Percentiles rank a stretch among this genome's conserved stretches.
Conservation (phyloP, 92 coral and sea anemone species). For the Siderastrea siderea region DNA sequence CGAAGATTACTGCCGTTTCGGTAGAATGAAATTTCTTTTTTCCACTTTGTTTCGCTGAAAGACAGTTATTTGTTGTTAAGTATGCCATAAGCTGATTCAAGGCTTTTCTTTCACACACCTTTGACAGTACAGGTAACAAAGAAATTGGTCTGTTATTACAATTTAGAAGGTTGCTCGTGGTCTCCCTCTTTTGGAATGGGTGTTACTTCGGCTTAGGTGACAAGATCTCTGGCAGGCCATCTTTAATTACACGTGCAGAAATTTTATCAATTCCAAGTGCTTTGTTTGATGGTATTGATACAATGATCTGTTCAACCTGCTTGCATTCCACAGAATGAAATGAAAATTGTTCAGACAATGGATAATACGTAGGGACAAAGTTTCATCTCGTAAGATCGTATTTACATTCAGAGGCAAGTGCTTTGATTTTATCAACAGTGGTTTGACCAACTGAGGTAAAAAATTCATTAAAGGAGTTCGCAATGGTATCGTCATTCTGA, state of each 20-base stretch:
- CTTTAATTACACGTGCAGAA: slow-evolving; percentile 29
- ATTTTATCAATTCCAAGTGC: slow-evolving; percentile 39
- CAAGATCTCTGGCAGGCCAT: slow-evolving; percentile 7
- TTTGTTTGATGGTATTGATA: slow-evolving; percentile 23
- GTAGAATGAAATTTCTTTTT: too few relatives aligned
- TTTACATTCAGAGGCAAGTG: slow-evolving; percentile 30
- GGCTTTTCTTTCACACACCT: background rate
- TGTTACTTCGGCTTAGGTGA: background rate
- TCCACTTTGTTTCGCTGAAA: too few relatives aligned
- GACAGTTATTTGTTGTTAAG: too few relatives aligned
- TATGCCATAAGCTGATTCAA: too few relatives aligned
- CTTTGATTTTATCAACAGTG: slow-evolving; percentile 26
- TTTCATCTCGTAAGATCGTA: background rate
- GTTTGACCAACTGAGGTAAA: slow-evolving; percentile 32
- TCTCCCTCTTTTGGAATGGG: slow-evolving; percentile 46
- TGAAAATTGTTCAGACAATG: slow-evolving; percentile 27
- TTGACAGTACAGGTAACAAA: slow-evolving; percentile 57
- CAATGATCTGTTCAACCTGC: slow-evolving; percentile 24
- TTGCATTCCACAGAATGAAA: slow-evolving; percentile 7
- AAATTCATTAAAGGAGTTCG: slow-evolving; percentile 19
- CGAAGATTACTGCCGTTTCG: too few relatives aligned
- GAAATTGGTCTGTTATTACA: slow-evolving; percentile 66
- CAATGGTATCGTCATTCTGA: slow-evolving; percentile 19
- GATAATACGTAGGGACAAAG: slow-evolving; percentile 35
- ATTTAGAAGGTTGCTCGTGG: slow-evolving; percentile 47